phyloP scores from a whole-genome alignment of 2,888 invertebrate genomes.

The Frankliniella intonsa region DNA sequence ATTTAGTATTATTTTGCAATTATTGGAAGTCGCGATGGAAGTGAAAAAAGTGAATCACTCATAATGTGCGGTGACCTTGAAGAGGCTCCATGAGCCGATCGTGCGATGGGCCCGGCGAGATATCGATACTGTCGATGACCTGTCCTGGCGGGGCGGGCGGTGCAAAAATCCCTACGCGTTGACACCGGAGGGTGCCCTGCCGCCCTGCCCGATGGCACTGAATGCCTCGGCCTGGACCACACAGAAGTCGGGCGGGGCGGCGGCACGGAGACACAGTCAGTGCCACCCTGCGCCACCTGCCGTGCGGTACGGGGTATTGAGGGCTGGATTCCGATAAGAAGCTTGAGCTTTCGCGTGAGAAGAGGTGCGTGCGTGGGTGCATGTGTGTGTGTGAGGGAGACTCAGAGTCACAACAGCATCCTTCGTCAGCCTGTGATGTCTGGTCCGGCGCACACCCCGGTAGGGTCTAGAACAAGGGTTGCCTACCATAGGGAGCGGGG shows the following conservation, averaged over 20 bases:
- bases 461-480: too few relatives aligned
- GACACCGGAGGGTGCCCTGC: not conserved
- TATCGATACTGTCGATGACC: not conserved
- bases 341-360: slow-evolving; percentile 24
- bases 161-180: not conserved
- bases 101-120: too few relatives aligned
- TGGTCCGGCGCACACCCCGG: too few relatives aligned
- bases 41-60: not conserved
- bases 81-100: too few relatives aligned
- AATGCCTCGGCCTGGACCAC: not conserved
- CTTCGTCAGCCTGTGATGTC: not conserved
- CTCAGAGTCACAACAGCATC: not conserved
- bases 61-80: too few relatives aligned
- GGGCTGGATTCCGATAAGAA: slow-evolving; percentile 16
- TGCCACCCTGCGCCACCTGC: slow-evolving; percentile 12
- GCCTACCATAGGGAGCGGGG: too few relatives aligned
- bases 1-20: not conserved
- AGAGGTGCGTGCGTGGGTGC: not conserved
- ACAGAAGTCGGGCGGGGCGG: not conserved
- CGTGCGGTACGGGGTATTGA: slow-evolving; percentile 8
- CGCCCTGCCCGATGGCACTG: too few relatives aligned
- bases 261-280: not conserved
- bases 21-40: not conserved
- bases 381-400: not conserved
- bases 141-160: not conserved